These are phyloP conservation scores for Lepisosteus osseus DNA, from an alignment of 2,113 vertebrate species.

Conservation along the genomic window DNA sequence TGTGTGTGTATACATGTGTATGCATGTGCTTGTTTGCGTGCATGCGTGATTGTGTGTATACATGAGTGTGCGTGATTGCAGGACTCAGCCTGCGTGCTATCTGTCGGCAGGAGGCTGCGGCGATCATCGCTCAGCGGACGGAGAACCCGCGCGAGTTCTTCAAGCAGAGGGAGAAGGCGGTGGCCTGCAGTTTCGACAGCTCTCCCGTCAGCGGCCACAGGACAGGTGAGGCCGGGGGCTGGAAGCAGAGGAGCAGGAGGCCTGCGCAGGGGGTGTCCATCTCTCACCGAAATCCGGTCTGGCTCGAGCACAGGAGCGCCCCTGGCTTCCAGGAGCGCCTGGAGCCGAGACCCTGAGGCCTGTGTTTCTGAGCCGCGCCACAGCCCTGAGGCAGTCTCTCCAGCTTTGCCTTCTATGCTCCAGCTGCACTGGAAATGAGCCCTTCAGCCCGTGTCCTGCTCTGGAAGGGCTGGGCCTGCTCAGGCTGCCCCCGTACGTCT, in stretches of 20 bases:
- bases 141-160: slow-evolving; percentile 94
- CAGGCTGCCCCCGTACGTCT: too few species aligned
- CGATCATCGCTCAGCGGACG: slow-evolving; percentile 91
- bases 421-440: too few species aligned
- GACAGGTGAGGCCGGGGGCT: slow-evolving; percentile 67
- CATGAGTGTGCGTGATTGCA: neutral
- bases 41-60: neutral
- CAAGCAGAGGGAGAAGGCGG: slow-evolving; percentile 85
- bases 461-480: too few species aligned
- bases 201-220: slow-evolving; percentile 77
- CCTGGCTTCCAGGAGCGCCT: too few species aligned
- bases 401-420: too few species aligned
- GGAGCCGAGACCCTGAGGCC: too few species aligned
- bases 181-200: slow-evolving; percentile 74
- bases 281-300: too few species aligned
- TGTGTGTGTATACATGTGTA: neutral
- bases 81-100: neutral
- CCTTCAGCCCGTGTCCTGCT: too few species aligned
- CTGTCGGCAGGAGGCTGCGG: slow-evolving; percentile 83
- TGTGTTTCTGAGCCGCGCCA: neutral
- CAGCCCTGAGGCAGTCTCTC: too few species aligned
- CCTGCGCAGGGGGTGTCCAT: neutral
- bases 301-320: too few species aligned
- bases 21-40: neutral
- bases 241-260: neutral